Evolutionary conservation across 2,113 vertebrate genomes (phyloP).

Genomic region (Hymenochirus boettgeri): DNA sequence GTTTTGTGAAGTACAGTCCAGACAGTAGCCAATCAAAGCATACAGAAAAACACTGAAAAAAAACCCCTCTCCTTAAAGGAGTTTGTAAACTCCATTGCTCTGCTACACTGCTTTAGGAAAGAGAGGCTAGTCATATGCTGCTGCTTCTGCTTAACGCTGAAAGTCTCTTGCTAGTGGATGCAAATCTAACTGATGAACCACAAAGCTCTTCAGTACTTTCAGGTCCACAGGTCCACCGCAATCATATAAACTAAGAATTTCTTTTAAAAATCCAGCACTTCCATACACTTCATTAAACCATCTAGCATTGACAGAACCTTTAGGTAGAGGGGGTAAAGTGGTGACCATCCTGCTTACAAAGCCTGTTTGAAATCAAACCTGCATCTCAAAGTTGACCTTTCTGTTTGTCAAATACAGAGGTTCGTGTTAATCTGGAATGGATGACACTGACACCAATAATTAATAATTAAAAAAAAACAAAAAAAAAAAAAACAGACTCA

Average conservation of each 20-base stretch:
- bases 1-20: conserved; percentile 59
- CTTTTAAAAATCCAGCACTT: conserved; percentile 60
- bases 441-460: conserved; percentile 35
- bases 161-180: conserved; percentile 61
- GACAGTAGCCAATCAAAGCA: conserved; percentile 67
- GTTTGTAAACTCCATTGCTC: conserved; percentile 51
- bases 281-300: conserved; percentile 63
- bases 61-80: conserved; percentile 56
- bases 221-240: conserved; percentile 74
- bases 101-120: conserved; percentile 55
- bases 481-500: conserved; percentile 46
- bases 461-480: too few species aligned
- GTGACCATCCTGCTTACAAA: conserved; percentile 58
- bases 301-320: conserved; percentile 65
- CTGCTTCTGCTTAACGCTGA: conserved; percentile 68
- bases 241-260: conserved; percentile 70
- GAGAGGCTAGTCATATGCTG: conserved; percentile 58
- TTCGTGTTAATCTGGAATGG: conserved; percentile 21
- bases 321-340: conserved; percentile 60
- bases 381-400: conserved; percentile 62
- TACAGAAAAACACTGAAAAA: conserved; percentile 60
- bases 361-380: conserved; percentile 66
- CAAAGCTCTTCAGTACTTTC: conserved; percentile 57
- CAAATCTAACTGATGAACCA: conserved; percentile 62
- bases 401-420: conserved; percentile 45